Base-by-base conservation (phyloP, 2,113 vertebrate species). In the Taxidea taxus region DNA sequence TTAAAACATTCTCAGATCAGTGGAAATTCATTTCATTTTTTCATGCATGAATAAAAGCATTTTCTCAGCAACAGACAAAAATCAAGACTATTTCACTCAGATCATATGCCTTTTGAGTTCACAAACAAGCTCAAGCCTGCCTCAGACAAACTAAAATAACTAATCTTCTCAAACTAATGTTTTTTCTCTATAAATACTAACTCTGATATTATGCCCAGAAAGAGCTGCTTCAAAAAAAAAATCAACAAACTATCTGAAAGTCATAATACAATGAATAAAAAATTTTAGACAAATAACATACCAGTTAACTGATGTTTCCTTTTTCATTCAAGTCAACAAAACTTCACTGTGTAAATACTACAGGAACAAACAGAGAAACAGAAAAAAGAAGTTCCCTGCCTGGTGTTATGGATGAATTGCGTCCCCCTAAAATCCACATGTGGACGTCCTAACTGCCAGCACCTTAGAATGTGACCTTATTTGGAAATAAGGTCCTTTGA, bases 1-100 rank as follows among this genome's bases (percentile, higher is more conserved):
- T 87, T 91, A 90, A 95, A 89, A 85, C 25, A 90, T 37, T 93
- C 31, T 85, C 44, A 56, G 21, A 91, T 95, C 56, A 87, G 29
- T 86, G 20, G 23, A 97, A 94, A 96, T 42, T 39, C 56, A 85
- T 54, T 82, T 85, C 29, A 18, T n/a, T 51, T 81, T 84, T 78
- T 87, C 86, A 44, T 51, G 47, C 15, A 68, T 94, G 93, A 91
- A 91, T 94, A 96, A 82, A 90, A 94, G 60, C 29, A 96, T 78
- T 93, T 92, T 95, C 72, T 95, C 49, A 96, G 80, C 47, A 89
- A 87, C 12, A 72, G 39, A 92, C 37, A 94, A 64, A 78, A 93
- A 90, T 83, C 97, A 92, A 91, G 64, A 85, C 25, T 18, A 87
- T 54, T 90, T 92, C 72, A 81, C 56, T 94, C 14, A 18, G 31